Percentiles rank a stretch among this genome's conserved stretches.
Evolutionary conservation across 2,113 vertebrate species (phyloP).

Genomic region (Sapajus apella): DNA sequence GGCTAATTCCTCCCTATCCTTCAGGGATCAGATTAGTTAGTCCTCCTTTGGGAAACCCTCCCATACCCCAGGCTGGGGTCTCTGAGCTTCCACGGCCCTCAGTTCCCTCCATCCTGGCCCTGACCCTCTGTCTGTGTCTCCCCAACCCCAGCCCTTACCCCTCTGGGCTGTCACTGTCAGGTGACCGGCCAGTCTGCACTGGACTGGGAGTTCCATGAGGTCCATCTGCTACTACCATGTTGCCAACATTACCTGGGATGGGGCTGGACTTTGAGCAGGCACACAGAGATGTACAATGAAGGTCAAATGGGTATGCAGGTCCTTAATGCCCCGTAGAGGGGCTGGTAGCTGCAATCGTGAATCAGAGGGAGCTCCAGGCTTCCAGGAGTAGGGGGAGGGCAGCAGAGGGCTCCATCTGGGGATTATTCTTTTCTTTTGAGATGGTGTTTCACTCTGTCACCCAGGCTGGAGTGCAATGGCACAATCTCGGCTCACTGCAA

Average conservation of each 20-base stretch:
- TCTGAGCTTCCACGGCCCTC: neutral
- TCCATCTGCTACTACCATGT: neutral
- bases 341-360: neutral
- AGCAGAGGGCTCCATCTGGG: neutral
- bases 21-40: neutral
- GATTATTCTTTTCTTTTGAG: no score
- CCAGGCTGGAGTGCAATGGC: no score
- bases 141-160: neutral
- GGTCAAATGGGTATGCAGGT: neutral
- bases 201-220: neutral
- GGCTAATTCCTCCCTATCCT: neutral
- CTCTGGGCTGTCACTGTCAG: neutral
- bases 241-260: neutral
- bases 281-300: neutral
- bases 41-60: neutral
- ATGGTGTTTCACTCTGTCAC: no score
- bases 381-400: neutral
- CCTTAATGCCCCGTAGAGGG: neutral
- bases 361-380: neutral
- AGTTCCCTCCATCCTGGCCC: neutral
- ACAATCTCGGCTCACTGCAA: no score
- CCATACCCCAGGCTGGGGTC: neutral
- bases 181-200: neutral
- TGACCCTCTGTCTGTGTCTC: neutral
- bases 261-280: neutral